These are phyloP conservation scores for Acanthosepion esculentum DNA, from an alignment of 2,888 invertebrate species.

Conservation along the genomic window DNA sequence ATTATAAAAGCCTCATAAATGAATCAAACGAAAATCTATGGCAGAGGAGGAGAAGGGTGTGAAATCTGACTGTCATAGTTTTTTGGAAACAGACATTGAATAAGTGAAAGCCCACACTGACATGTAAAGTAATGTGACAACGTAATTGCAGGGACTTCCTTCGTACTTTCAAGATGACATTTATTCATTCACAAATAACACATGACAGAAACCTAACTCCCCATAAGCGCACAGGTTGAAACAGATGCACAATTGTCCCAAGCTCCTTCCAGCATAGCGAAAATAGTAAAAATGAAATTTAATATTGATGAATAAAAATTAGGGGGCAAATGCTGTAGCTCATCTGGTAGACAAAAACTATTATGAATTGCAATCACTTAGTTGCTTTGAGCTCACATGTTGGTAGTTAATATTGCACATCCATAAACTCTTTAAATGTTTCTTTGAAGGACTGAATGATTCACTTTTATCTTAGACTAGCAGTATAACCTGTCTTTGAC, in stretches of 20 bases:
- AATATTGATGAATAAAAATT: background rate
- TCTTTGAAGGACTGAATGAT: background rate
- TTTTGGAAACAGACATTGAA: conserved; percentile 48
- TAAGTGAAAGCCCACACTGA: conserved; percentile 48
- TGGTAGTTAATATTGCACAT: too few relatives aligned
- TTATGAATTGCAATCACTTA: too few relatives aligned
- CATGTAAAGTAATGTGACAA: conserved; percentile 34
- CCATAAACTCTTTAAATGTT: too few relatives aligned
- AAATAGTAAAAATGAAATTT: conserved; percentile 5
- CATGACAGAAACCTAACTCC: conserved; percentile 42
- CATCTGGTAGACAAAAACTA: too few relatives aligned
- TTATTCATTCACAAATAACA: conserved; percentile 38
- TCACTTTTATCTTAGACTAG: too few relatives aligned
- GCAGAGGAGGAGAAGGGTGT: background rate
- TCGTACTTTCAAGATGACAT: conserved; percentile 34
- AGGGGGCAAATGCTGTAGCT: too few relatives aligned
- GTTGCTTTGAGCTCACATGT: too few relatives aligned
- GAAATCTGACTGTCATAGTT: background rate
- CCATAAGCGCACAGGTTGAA: background rate
- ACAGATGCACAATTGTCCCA: background rate
- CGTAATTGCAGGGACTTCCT: background rate
- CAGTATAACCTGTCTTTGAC: too few relatives aligned
- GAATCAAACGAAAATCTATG: too few relatives aligned
- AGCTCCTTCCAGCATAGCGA: background rate
- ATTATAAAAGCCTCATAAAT: too few relatives aligned